Conservation (phyloP, 2,888 invertebrate genomes). For the Agrilus biguttatus region DNA sequence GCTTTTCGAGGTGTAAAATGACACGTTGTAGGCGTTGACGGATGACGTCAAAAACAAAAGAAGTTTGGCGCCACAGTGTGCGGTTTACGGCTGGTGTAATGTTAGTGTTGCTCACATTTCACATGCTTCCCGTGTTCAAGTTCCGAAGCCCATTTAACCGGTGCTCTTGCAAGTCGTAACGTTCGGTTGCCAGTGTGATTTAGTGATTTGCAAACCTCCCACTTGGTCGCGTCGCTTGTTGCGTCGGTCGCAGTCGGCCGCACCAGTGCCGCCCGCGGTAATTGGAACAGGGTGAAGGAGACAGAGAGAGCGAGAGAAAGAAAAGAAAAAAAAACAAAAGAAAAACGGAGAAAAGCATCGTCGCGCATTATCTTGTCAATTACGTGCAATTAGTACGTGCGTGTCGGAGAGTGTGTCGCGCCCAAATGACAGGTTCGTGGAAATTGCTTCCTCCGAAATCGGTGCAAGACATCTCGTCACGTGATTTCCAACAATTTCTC, state of each 20-base stretch:
- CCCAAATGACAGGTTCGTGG: conserved; percentile 12
- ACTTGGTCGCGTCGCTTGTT: conserved; percentile 5
- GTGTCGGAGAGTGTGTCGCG: conserved; percentile 15
- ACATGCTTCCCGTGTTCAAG: conserved; percentile 9
- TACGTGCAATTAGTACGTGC: conserved; percentile 25
- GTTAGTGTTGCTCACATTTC: conserved; percentile 13
- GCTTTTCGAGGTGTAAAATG: conserved; percentile 9
- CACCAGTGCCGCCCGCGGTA: conserved; percentile 3
- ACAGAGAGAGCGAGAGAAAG: conserved; percentile 9
- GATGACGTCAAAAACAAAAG: conserved; percentile 7
- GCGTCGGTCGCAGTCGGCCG: not conserved
- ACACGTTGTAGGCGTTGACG: conserved; percentile 10
- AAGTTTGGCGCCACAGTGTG: conserved; percentile 10
- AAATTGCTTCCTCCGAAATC: conserved; percentile 15
- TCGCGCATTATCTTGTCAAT: conserved; percentile 23
- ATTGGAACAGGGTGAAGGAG: conserved; percentile 9
- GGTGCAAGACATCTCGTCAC: conserved; percentile 12
- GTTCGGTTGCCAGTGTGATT: conserved; percentile 7
- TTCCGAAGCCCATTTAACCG: conserved; percentile 8
- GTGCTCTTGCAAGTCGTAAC: not conserved
- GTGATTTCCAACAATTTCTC: not conserved
- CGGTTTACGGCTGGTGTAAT: conserved; percentile 9
- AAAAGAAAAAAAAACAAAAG: conserved; percentile 9
- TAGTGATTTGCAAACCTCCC: conserved; percentile 15
- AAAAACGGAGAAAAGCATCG: conserved; percentile 6